Percentiles rank a stretch among this genome's conserved stretches.
Conservation (phyloP, 2,888 invertebrate genomes). For the Clunio marinus region DNA sequence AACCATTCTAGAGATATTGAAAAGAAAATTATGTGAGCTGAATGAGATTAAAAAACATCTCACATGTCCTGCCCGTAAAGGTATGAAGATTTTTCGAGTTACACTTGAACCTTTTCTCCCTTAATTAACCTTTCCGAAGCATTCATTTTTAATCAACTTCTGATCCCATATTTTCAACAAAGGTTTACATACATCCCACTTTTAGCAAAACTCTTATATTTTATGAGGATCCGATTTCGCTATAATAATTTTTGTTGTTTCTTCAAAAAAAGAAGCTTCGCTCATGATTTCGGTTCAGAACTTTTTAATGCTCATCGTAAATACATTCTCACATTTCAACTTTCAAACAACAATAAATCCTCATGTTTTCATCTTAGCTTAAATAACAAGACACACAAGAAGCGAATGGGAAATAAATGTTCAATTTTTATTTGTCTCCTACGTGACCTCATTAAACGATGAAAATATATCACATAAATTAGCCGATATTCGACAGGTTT, state of each 20-base stretch:
- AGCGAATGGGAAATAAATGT: not conserved
- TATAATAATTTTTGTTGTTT: too few relatives aligned
- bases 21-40: too few relatives aligned
- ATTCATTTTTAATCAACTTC: not conserved
- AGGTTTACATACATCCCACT: not conserved
- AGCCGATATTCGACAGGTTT: not conserved
- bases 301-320: not conserved
- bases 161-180: not conserved
- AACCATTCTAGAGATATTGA: too few relatives aligned
- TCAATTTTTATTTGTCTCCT: slow-evolving; percentile 33
- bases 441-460: slow-evolving; percentile 33
- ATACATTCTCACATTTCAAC: not conserved
- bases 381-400: not conserved
- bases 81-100: not conserved
- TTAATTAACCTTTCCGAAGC: not conserved
- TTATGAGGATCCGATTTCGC: too few relatives aligned
- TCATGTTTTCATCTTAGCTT: not conserved
- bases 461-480: slow-evolving; percentile 2
- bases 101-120: not conserved
- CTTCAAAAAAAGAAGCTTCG: too few relatives aligned
- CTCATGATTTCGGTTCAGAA: not conserved
- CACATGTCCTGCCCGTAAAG: too few relatives aligned
- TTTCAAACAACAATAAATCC: not conserved
- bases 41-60: too few relatives aligned
- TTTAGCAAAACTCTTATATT: too few relatives aligned